These are phyloP conservation scores for Galago senegalensis DNA, from an alignment of 2,797 vertebrate genomes.

Conservation along the genomic window DNA sequence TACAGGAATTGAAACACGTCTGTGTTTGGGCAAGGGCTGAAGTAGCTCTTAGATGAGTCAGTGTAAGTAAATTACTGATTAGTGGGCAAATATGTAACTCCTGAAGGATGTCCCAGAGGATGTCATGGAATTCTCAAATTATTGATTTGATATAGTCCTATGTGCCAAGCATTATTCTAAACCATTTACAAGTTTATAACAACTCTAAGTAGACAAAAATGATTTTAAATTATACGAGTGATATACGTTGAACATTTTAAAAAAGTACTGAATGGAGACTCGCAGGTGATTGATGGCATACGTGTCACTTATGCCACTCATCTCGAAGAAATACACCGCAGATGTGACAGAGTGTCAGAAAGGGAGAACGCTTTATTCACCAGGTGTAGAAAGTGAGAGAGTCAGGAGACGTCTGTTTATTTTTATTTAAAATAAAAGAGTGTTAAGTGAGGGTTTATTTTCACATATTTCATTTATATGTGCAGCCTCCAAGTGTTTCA, in stretches of 20 bases:
- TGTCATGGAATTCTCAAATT: conserved; percentile 8
- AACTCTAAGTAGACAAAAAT: background rate
- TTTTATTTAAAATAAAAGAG: background rate
- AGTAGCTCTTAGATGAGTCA: background rate
- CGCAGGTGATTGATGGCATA: background rate
- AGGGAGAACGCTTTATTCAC: background rate
- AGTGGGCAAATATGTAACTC: background rate
- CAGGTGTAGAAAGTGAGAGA: background rate
- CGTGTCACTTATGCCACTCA: background rate
- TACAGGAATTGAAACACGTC: background rate
- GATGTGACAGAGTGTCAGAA: background rate
- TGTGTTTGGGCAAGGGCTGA: background rate
- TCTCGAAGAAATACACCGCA: background rate
- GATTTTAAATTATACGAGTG: conserved; percentile 11
- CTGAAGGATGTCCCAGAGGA: background rate
- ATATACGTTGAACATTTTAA: background rate
- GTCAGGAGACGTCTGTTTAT: background rate
- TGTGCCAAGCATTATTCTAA: background rate
- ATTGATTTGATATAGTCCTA: conserved; percentile 6
- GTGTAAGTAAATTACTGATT: background rate
- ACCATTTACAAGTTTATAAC: background rate
- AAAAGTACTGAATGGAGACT: background rate
- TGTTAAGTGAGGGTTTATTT: conserved; percentile 11
- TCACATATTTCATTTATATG: background rate
- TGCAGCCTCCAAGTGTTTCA: background rate